Evolutionary conservation across 64 coral and sea anemone species (phyloP).

Genomic region (Astreopora myriophthalma): DNA sequence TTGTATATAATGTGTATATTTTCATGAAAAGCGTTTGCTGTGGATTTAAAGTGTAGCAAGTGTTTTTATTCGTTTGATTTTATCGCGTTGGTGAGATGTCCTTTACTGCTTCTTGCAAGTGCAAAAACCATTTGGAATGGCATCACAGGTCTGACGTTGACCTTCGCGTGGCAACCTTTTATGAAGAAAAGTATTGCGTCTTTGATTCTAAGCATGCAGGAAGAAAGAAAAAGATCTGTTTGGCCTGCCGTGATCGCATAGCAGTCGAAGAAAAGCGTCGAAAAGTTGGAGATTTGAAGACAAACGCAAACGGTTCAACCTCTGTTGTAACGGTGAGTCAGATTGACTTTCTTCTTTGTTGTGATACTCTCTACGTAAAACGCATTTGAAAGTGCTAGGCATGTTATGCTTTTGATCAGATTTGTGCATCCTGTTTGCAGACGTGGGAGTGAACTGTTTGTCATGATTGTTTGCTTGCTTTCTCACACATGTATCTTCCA

Average conservation of each 20-base stretch:
- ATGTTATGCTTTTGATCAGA: not conserved
- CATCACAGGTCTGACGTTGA: not conserved
- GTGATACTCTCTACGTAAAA: not conserved
- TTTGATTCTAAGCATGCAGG: conserved; percentile 2
- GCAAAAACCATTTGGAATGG: not conserved
- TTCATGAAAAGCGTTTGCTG: not conserved
- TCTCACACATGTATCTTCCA: not conserved
- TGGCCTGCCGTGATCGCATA: not conserved
- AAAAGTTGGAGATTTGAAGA: not conserved
- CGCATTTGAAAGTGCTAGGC: not conserved
- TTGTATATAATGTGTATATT: conserved; percentile 1
- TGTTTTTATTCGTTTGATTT: not conserved
- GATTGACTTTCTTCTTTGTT: conserved; percentile 6
- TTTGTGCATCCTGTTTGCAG: not conserved
- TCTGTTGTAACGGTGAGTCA: not conserved
- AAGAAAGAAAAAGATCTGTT: conserved; percentile 1
- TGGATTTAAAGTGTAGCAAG: not conserved
- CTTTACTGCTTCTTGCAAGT: not conserved
- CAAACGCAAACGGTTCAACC: not conserved
- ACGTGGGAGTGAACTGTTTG: not conserved
- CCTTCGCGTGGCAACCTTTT: conserved; percentile 2
- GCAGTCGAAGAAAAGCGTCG: not conserved
- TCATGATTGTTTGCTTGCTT: not conserved
- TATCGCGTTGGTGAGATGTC: conserved; percentile 1
- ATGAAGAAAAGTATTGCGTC: not conserved